These are phyloP conservation scores for Callionymus lyra DNA, from an alignment of 2,113 vertebrate genomes.

Conservation along the genomic window DNA sequence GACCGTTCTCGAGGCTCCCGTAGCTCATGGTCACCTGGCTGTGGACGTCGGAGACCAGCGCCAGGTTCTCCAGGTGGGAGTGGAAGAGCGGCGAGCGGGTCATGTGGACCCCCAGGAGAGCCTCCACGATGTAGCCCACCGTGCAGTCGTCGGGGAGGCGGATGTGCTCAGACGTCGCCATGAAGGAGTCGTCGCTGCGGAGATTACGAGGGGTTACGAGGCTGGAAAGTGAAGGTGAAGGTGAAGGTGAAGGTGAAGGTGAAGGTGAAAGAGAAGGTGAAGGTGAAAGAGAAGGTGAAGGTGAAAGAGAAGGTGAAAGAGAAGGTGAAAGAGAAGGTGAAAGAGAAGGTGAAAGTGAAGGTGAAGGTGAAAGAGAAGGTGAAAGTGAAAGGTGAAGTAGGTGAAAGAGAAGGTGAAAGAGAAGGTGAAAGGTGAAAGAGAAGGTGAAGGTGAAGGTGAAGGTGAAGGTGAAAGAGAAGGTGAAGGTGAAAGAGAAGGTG, in stretches of 20 bases:
- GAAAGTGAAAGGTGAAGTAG: no score
- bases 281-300: no score
- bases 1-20: slow-evolving; percentile 77
- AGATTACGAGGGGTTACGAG: background rate
- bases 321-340: no score
- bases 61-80: slow-evolving; percentile 90
- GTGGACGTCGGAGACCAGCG: slow-evolving; percentile 75
- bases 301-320: no score
- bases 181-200: slow-evolving; percentile 75
- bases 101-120: slow-evolving; percentile 76
- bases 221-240: background rate
- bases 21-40: slow-evolving; percentile 90
- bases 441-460: no score
- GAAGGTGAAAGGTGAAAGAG: no score
- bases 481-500: no score
- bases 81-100: slow-evolving; percentile 82
- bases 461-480: no score
- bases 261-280: no score
- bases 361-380: no score
- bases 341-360: no score
- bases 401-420: no score
- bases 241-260: background rate
- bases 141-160: slow-evolving; percentile 87
- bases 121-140: slow-evolving; percentile 85
- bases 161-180: slow-evolving; percentile 83